A percentile compares a stretch with the other conserved stretches of the same genome.
Conservation (phyloP, 2,888 invertebrate species). For the Drosophila macrospina region DNA sequence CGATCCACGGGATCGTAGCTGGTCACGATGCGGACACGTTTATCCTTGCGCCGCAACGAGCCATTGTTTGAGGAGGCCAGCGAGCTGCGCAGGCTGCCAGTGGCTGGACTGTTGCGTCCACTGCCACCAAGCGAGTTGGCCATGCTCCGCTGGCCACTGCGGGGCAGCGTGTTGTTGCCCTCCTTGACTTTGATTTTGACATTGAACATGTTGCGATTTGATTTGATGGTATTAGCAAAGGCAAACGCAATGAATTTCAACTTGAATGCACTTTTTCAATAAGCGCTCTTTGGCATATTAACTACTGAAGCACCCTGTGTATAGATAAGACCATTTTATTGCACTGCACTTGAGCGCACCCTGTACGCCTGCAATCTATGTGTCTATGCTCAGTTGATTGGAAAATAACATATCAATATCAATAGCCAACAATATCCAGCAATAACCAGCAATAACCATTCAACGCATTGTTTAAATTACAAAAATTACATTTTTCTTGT, state of each 20-base stretch:
- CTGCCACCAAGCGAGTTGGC: conserved; percentile 45
- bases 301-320: conserved; percentile 39
- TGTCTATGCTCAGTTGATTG: conserved; percentile 49
- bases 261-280: conserved; percentile 70
- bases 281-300: conserved; percentile 58
- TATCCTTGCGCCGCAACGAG: conserved; percentile 84
- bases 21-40: conserved; percentile 85
- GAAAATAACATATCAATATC: conserved; percentile 56
- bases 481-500: conserved; percentile 31
- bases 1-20: conserved; percentile 77
- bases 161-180: conserved; percentile 84
- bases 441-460: neutral
- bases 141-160: conserved; percentile 73
- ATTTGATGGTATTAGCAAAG: conserved; percentile 4
- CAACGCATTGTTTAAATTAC: conserved; percentile 19
- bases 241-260: conserved; percentile 35
- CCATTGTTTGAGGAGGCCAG: conserved; percentile 83
- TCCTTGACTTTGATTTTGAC: conserved; percentile 86
- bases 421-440: neutral
- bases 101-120: conserved; percentile 82
- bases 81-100: conserved; percentile 84
- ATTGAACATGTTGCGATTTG: conserved; percentile 84
- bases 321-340: conserved; percentile 23
- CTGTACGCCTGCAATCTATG: conserved; percentile 33
- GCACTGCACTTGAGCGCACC: conserved; percentile 45